Evolutionary conservation across 2,113 vertebrate genomes (phyloP).

Genomic region (Clarias gariepinus): DNA sequence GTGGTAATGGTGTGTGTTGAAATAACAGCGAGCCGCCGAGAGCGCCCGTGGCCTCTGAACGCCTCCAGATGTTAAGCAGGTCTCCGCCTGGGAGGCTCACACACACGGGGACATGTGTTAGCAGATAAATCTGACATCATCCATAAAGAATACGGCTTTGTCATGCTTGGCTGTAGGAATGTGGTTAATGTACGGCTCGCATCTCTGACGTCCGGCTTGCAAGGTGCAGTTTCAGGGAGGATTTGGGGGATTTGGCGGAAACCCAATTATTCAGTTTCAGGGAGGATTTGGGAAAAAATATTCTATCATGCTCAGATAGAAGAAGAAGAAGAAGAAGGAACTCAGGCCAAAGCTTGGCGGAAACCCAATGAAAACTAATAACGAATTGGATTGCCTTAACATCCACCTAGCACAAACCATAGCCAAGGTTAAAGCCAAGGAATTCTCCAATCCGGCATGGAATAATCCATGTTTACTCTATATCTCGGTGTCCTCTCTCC

Average conservation of each 20-base stretch:
- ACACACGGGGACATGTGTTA: constrained; percentile 47
- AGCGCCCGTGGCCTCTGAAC: constrained; percentile 38
- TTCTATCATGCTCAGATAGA: constrained; percentile 23
- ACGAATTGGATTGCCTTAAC: constrained; percentile 11
- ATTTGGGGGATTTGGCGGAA: too few species aligned
- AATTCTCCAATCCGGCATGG: neutral
- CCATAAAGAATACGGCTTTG: constrained; percentile 42
- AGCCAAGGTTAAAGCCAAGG: constrained; percentile 15
- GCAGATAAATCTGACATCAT: constrained; percentile 54
- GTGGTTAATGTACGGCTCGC: neutral
- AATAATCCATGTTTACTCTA: constrained; percentile 3
- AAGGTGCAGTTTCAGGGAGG: constrained; percentile 33
- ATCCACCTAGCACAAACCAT: constrained; percentile 38
- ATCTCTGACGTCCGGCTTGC: neutral
- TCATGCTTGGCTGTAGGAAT: constrained; percentile 30
- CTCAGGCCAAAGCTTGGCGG: constrained; percentile 16
- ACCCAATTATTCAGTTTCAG: too few species aligned
- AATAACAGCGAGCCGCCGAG: constrained; percentile 29
- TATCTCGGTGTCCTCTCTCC: neutral
- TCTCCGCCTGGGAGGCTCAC: constrained; percentile 39
- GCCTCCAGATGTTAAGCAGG: constrained; percentile 50
- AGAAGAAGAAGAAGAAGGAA: neutral
- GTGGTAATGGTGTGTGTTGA: constrained; percentile 39
- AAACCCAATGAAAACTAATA: constrained; percentile 41
- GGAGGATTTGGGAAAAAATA: constrained; percentile 22